phyloP scores from a whole-genome alignment of 2,113 vertebrate genomes.

The Apteryx mantelli region DNA sequence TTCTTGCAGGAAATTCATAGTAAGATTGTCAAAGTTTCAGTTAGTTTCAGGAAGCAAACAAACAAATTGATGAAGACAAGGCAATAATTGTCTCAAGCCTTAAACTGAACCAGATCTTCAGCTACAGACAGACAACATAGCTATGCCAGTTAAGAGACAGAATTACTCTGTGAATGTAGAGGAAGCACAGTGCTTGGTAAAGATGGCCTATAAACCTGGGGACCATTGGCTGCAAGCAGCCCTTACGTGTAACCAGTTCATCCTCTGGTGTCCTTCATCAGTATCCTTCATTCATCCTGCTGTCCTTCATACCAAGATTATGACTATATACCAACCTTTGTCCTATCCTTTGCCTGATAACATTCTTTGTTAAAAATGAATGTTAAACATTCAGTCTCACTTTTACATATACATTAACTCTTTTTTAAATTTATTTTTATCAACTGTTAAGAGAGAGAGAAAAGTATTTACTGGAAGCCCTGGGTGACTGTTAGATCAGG shows the following conservation, averaged over 20 bases:
- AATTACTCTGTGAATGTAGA: accelerated
- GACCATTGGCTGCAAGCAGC: not conserved
- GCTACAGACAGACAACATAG: not conserved
- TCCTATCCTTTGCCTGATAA: not conserved
- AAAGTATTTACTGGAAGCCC: not conserved
- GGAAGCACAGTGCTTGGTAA: not conserved
- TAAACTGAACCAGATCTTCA: not conserved
- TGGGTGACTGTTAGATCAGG: not conserved
- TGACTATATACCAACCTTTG: not conserved
- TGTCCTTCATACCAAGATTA: not conserved
- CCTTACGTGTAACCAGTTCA: accelerated
- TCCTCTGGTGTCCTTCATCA: not conserved
- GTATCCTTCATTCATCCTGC: not conserved
- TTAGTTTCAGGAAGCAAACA: not conserved
- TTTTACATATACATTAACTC: not conserved
- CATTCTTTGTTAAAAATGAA: not conserved
- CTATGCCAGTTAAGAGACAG: accelerated
- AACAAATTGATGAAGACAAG: not conserved
- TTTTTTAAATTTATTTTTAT: not conserved
- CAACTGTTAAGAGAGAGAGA: not conserved
- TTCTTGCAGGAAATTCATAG: not conserved
- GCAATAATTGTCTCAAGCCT: not conserved
- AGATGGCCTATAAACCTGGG: not conserved
- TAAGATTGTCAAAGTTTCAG: not conserved
- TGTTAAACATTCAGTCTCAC: not conserved